These are phyloP conservation scores for Meiosimyza decipiens DNA, from an alignment of 2,888 invertebrate genomes.

Conservation along the genomic window DNA sequence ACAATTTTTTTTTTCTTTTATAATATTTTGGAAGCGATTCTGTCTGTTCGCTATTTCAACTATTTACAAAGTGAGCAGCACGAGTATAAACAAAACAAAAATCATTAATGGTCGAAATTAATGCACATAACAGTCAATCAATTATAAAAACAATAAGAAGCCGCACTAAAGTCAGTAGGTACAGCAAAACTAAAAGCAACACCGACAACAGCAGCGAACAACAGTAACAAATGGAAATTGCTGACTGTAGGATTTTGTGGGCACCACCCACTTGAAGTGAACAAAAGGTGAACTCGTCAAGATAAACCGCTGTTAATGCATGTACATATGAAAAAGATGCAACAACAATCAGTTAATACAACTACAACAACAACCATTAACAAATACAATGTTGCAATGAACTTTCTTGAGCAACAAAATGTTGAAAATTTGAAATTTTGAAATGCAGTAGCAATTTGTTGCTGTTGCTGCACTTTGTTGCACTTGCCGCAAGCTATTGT, in stretches of 20 bases:
- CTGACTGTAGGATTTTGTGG: conserved; percentile 14
- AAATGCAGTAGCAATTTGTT: neutral
- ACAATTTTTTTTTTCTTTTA: too few species aligned
- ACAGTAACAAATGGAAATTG: neutral
- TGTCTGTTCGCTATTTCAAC: too few species aligned
- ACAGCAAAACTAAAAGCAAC: neutral
- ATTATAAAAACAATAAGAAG: neutral
- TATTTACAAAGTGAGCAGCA: too few species aligned
- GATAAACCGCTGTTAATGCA: neutral
- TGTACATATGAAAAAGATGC: neutral
- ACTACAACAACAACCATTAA: neutral
- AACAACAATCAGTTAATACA: conserved; percentile 2
- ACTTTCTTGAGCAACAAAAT: too few species aligned
- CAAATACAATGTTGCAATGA: conserved; percentile 7
- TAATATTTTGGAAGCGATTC: too few species aligned
- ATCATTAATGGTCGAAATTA: too few species aligned
- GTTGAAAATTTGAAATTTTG: too few species aligned
- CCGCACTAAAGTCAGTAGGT: neutral
- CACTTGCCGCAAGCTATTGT: neutral
- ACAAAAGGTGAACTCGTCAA: conserved; percentile 6
- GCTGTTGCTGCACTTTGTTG: conserved; percentile 21
- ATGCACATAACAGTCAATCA: too few species aligned
- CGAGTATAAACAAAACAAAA: too few species aligned
- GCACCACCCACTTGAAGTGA: conserved; percentile 23
- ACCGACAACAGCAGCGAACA: conserved; percentile 6